phyloP scores from a whole-genome alignment of 2,888 invertebrate genomes.

The Dolichomitus sp. region DNA sequence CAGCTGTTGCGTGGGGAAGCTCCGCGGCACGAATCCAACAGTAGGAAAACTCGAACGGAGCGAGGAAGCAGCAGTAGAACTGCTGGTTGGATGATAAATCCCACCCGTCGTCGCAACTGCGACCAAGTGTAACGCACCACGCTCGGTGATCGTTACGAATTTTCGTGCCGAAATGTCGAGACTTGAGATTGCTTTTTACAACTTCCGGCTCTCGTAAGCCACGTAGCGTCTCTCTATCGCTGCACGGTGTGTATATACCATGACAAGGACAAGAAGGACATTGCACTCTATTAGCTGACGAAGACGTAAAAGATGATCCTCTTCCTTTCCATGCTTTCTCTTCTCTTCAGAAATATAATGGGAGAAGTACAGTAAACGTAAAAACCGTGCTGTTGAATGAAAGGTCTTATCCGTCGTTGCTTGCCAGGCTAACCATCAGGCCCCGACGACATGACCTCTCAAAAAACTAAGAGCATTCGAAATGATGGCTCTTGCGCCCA shows the following conservation, averaged over 20 bases:
- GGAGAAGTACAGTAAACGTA: constrained; percentile 1
- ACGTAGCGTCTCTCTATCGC: not conserved
- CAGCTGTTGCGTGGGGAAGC: constrained; percentile 69
- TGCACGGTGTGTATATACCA: not conserved
- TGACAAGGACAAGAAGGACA: constrained; percentile 6
- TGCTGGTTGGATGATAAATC: constrained; percentile 79
- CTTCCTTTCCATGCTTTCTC: constrained; percentile 17
- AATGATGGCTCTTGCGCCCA: not conserved
- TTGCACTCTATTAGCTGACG: constrained; percentile 66
- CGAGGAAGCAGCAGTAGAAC: constrained; percentile 47
- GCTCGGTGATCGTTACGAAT: constrained; percentile 54
- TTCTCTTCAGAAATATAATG: constrained; percentile 25
- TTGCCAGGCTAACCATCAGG: not conserved
- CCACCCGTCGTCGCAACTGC: constrained; percentile 77
- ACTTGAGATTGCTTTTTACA: constrained; percentile 74
- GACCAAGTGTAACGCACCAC: constrained; percentile 69
- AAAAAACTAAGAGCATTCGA: constrained; percentile 1
- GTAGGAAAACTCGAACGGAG: constrained; percentile 40
- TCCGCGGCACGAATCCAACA: constrained; percentile 6
- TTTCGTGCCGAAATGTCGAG: constrained; percentile 70
- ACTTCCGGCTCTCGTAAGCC: constrained; percentile 69
- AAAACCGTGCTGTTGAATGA: not conserved
- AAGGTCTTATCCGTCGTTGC: not conserved
- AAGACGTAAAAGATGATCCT: constrained; percentile 64
- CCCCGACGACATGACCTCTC: not conserved